A percentile compares a stretch with the other conserved stretches of the same genome.
phyloP scores from a whole-genome alignment of 1,140 invertebrate species.

The Leguminivora glycinivorella region DNA sequence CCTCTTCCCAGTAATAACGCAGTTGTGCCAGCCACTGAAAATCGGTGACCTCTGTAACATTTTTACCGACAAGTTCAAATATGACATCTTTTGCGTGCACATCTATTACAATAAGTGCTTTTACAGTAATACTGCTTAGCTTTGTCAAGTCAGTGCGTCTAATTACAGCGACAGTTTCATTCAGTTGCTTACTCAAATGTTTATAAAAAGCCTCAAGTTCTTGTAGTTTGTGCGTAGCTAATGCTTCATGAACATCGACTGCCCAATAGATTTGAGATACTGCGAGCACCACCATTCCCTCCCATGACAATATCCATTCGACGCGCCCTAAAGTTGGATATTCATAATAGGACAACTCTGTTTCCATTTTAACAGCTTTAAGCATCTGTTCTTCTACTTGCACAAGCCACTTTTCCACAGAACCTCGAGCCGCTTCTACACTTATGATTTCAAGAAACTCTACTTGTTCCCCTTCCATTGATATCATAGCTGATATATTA shows the following conservation, averaged over 20 bases:
- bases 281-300: slow-evolving; percentile 92
- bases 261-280: slow-evolving; percentile 96
- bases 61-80: slow-evolving; percentile 84
- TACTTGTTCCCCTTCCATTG: slow-evolving; percentile 91
- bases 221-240: slow-evolving; percentile 80
- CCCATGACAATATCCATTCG: slow-evolving; percentile 91
- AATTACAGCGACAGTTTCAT: slow-evolving; percentile 83
- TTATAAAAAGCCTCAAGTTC: slow-evolving; percentile 80
- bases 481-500: slow-evolving; percentile 92
- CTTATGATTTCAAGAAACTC: slow-evolving; percentile 85
- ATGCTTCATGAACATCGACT: slow-evolving; percentile 84
- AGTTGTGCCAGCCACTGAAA: slow-evolving; percentile 96
- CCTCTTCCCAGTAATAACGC: slow-evolving; percentile 94
- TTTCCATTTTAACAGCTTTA: slow-evolving; percentile 85
- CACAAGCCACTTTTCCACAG: slow-evolving; percentile 96
- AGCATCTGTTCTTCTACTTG: slow-evolving; percentile 93
- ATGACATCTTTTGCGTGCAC: slow-evolving; percentile 95
- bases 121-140: slow-evolving; percentile 87
- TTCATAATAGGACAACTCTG: slow-evolving; percentile 84
- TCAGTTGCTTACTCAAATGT: slow-evolving; percentile 80
- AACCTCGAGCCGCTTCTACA: slow-evolving; percentile 89
- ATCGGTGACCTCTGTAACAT: slow-evolving; percentile 86
- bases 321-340: slow-evolving; percentile 83
- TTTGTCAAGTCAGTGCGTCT: slow-evolving; percentile 80
- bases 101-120: slow-evolving; percentile 93